These are phyloP conservation scores for Scalopus aquaticus DNA, from an alignment of 2,113 vertebrate genomes.

Conservation along the genomic window DNA sequence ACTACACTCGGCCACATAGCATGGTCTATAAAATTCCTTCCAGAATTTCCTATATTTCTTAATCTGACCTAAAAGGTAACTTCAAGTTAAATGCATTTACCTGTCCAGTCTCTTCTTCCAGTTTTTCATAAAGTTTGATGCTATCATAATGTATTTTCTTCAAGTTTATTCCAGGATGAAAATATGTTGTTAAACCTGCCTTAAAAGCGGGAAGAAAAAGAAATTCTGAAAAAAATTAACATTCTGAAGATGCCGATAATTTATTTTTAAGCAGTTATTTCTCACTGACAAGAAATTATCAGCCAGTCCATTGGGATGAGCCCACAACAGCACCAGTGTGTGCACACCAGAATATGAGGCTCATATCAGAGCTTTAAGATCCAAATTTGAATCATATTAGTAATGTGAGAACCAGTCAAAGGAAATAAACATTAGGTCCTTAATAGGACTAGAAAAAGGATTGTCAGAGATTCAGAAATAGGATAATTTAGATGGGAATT, in stretches of 20 bases:
- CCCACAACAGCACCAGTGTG: background rate
- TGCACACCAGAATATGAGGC: background rate
- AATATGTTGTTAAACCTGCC: conserved; percentile 98
- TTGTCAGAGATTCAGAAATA: background rate
- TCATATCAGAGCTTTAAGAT: background rate
- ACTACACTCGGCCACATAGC: background rate
- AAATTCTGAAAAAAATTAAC: background rate
- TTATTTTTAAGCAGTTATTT: background rate
- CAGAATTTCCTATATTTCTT: background rate
- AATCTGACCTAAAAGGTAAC: background rate
- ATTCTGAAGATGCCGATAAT: background rate
- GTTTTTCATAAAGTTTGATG: conserved; percentile 94
- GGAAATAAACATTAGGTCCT: background rate
- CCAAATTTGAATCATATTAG: background rate
- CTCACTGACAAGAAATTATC: background rate
- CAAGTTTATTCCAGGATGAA: conserved; percentile 98
- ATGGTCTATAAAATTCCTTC: background rate
- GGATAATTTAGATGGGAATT: background rate
- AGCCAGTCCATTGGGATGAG: background rate
- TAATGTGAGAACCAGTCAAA: background rate
- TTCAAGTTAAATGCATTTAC: conserved; percentile 80
- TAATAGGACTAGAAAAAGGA: background rate
- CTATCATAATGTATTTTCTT: conserved; percentile 98
- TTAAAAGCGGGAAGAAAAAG: conserved; percentile 78
- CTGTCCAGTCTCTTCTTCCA: conserved; percentile 98